phyloP scores from a whole-genome alignment of 2,888 invertebrate genomes.

The Macaria liturata region DNA sequence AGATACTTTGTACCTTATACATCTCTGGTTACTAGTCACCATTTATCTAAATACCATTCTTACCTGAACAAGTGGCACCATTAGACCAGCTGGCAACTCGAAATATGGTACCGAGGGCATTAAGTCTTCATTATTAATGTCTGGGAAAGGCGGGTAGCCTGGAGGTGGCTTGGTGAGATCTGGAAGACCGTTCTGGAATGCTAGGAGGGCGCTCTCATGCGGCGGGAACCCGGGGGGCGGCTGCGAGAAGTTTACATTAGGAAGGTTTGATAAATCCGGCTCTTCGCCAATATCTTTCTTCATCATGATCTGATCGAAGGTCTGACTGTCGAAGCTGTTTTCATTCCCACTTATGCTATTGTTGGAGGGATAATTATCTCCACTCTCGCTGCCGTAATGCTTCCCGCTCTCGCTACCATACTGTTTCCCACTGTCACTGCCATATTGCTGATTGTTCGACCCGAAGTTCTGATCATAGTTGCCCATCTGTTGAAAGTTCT shows the following conservation, averaged over 20 bases:
- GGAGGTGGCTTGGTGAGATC: constrained; percentile 95
- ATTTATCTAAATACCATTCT: background rate
- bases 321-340: constrained; percentile 75
- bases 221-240: constrained; percentile 76
- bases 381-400: constrained; percentile 68
- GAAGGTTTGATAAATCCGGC: constrained; percentile 61
- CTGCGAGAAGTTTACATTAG: constrained; percentile 74
- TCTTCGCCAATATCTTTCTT: constrained; percentile 59
- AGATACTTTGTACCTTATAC: no score
- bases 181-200: constrained; percentile 86
- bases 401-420: constrained; percentile 73
- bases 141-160: constrained; percentile 85
- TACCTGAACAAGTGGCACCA: constrained; percentile 98
- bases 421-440: no score
- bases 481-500: constrained; percentile 57
- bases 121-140: constrained; percentile 86
- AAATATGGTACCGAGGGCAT: constrained; percentile 97
- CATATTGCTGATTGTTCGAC: constrained; percentile 63
- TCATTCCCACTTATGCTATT: constrained; percentile 79
- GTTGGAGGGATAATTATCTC: constrained; percentile 70
- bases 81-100: constrained; percentile 98
- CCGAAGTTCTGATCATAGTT: constrained; percentile 60
- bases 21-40: no score
- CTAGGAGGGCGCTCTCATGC: constrained; percentile 53
- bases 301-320: constrained; percentile 69